Evolutionary conservation across 1,140 invertebrate genomes (phyloP).

Genomic region (Formica exsecta): DNA sequence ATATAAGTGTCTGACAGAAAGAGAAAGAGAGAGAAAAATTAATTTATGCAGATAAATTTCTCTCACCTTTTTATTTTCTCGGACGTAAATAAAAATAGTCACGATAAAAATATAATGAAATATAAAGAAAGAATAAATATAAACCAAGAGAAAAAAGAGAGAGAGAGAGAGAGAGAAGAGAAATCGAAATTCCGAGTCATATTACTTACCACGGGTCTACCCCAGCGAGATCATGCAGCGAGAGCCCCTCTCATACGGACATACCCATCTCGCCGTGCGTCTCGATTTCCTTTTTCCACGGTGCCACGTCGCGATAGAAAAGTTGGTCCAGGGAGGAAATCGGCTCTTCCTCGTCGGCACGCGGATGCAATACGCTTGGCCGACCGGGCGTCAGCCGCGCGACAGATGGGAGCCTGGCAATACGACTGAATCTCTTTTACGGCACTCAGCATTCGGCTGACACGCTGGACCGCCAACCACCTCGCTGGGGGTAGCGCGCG

Average conservation of each 20-base stretch:
- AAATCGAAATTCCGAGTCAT: slow-evolving; percentile 37
- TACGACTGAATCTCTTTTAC: slow-evolving; percentile 75
- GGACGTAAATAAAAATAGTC: neutral
- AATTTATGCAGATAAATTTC: neutral
- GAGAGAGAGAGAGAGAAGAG: neutral
- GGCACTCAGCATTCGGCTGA: slow-evolving; percentile 73
- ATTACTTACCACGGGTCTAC: slow-evolving; percentile 4
- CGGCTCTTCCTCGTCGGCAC: slow-evolving; percentile 50
- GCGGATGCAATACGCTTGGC: slow-evolving; percentile 46
- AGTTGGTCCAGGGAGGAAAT: slow-evolving; percentile 23
- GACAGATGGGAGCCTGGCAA: slow-evolving; percentile 70
- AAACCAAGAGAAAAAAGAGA: neutral
- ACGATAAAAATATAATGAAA: neutral
- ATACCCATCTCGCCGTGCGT: slow-evolving; percentile 37
- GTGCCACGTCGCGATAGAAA: neutral
- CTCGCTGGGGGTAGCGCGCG: slow-evolving; percentile 63
- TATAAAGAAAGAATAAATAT: neutral
- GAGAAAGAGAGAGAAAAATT: slow-evolving; percentile 10
- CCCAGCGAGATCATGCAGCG: slow-evolving; percentile 36
- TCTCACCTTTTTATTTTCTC: too few relatives aligned
- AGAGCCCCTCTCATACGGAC: slow-evolving; percentile 66
- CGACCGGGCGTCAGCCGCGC: slow-evolving; percentile 43
- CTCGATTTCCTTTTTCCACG: slow-evolving; percentile 12
- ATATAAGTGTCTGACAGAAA: neutral
- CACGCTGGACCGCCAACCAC: slow-evolving; percentile 74